These are phyloP conservation scores for Darevskia mixta DNA, from an alignment of 2,797 vertebrate genomes.

Conservation along the genomic window DNA sequence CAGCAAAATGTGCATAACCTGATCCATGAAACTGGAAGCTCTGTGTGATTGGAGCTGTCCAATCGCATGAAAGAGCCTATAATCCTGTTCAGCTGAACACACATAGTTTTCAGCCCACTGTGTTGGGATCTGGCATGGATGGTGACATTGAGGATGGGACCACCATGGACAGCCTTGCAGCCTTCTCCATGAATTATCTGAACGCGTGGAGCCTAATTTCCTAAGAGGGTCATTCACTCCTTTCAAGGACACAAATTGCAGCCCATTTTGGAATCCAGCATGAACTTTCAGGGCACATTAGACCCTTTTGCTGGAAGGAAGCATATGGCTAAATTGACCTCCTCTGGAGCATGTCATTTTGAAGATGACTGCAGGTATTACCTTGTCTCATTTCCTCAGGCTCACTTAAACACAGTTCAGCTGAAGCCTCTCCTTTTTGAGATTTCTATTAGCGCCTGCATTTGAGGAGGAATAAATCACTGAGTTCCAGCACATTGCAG, in stretches of 20 bases:
- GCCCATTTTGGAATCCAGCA: conserved; percentile 56
- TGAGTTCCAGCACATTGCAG: neutral
- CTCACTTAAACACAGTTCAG: conserved; percentile 54
- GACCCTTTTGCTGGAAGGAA: conserved; percentile 50
- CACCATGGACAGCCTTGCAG: neutral
- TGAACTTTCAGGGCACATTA: conserved; percentile 55
- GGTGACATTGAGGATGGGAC: neutral
- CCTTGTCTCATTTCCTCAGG: conserved; percentile 66
- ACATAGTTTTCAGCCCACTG: neutral
- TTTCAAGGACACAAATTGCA: conserved; percentile 58
- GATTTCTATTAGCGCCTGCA: conserved; percentile 59
- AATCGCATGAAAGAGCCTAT: too few relatives aligned
- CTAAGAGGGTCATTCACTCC: conserved; percentile 20
- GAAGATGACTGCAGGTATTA: conserved; percentile 57
- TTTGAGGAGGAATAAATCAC: rapidly evolving
- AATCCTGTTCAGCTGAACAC: too few relatives aligned
- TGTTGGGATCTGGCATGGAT: neutral
- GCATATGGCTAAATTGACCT: conserved; percentile 53
- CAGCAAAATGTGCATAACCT: too few relatives aligned
- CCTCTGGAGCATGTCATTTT: conserved; percentile 44
- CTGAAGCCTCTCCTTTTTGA: conserved; percentile 55
- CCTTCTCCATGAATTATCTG: neutral
- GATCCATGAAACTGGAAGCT: too few relatives aligned
- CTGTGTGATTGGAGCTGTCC: too few relatives aligned
- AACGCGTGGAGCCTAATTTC: neutral